Evolutionary conservation across 1,140 invertebrate genomes (phyloP).

Genomic region (Brachionus angularis): DNA sequence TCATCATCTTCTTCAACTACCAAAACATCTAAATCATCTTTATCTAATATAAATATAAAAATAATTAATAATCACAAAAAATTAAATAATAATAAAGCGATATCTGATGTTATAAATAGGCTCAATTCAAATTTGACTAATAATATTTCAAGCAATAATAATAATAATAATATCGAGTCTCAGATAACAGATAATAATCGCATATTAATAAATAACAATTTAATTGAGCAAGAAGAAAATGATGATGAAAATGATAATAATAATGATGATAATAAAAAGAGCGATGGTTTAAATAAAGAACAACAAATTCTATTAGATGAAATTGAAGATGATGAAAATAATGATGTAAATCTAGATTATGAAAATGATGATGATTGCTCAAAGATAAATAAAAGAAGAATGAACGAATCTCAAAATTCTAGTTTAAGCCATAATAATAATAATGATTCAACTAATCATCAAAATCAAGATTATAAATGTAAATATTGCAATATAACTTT

Average conservation of each 20-base stretch:
- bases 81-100: constrained; percentile 24
- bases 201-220: too few relatives aligned
- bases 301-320: too few relatives aligned
- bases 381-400: too few relatives aligned
- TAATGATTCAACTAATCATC: too few relatives aligned
- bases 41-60: not conserved
- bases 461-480: constrained; percentile 12
- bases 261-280: not conserved
- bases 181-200: too few relatives aligned
- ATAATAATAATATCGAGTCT: constrained; percentile 6
- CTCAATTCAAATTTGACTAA: not conserved
- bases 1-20: constrained; percentile 36
- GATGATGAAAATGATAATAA: constrained; percentile 4
- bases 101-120: constrained; percentile 31
- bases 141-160: not conserved
- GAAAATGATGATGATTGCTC: too few relatives aligned
- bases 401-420: too few relatives aligned
- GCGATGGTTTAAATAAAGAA: too few relatives aligned
- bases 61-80: not conserved
- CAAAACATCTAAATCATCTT: constrained; percentile 27
- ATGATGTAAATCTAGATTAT: too few relatives aligned
- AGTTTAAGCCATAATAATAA: too few relatives aligned
- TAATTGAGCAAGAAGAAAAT: too few relatives aligned
- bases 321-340: too few relatives aligned
- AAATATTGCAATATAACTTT: constrained; percentile 37